A percentile compares a stretch with the other conserved stretches of the same genome.
Evolutionary conservation across 2,797 vertebrate species (phyloP).

Genomic region (Arctocebus calabarensis): DNA sequence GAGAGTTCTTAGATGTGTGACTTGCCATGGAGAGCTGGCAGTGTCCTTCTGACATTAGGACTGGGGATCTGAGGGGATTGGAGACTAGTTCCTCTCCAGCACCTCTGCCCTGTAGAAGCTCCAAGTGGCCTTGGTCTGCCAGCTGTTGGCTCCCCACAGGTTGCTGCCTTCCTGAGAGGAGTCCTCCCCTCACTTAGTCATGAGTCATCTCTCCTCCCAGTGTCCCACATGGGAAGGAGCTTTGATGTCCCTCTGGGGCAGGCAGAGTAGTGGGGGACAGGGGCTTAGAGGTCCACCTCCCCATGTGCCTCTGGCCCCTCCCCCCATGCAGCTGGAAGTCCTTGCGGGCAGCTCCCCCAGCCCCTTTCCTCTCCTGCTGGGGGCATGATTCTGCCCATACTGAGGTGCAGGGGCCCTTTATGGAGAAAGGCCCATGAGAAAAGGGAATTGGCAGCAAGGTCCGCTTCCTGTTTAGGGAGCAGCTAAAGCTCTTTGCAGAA

Average conservation of each 20-base stretch:
- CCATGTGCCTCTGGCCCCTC: rapidly evolving
- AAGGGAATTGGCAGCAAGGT: no score
- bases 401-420: no score
- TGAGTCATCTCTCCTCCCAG: not conserved
- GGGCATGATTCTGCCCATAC: rapidly evolving
- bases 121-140: not conserved
- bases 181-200: no score
- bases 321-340: rapidly evolving
- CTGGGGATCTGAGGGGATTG: not conserved
- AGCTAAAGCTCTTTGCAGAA: no score
- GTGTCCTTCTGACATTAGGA: not conserved
- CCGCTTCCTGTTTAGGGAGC: no score
- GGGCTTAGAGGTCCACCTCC: no score
- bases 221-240: not conserved
- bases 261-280: no score
- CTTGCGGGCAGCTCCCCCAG: not conserved
- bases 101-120: not conserved
- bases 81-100: not conserved
- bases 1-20: not conserved
- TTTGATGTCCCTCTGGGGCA: not conserved
- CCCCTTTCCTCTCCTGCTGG: not conserved
- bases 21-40: not conserved
- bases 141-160: not conserved
- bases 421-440: no score
- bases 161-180: not conserved